These are phyloP conservation scores for Pteropus alecto DNA, from an alignment of 2,113 vertebrate species.

Conservation along the genomic window DNA sequence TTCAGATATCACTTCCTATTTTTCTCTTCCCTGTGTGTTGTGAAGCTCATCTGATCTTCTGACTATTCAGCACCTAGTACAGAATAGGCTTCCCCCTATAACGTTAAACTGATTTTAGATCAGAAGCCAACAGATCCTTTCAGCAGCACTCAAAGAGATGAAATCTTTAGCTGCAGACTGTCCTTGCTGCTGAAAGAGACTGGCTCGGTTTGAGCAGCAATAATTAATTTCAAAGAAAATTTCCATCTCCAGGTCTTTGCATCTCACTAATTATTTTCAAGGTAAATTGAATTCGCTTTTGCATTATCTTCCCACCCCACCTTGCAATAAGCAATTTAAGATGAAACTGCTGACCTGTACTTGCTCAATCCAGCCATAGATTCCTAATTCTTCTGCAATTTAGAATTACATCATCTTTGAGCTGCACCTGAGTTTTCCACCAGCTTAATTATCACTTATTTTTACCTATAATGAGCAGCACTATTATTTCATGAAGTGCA, in stretches of 20 bases:
- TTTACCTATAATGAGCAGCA: neutral
- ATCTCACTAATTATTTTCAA: constrained; percentile 68
- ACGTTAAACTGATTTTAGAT: neutral
- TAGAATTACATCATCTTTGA: neutral
- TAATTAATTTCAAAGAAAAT: constrained; percentile 53
- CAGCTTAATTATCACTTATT: neutral
- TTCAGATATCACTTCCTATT: neutral
- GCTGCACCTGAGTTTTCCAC: neutral
- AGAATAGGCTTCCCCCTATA: neutral
- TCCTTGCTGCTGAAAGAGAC: neutral
- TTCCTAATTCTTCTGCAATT: constrained; percentile 1
- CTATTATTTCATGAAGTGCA: neutral
- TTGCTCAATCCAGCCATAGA: neutral
- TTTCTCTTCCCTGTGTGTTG: neutral
- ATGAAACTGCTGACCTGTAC: constrained; percentile 46
- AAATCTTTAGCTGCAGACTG: neutral
- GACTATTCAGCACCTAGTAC: neutral
- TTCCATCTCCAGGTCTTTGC: constrained; percentile 48
- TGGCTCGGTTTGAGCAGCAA: constrained; percentile 36
- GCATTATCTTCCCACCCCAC: neutral
- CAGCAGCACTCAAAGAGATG: neutral
- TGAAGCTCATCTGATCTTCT: neutral
- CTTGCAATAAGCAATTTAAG: constrained; percentile 46
- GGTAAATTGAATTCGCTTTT: constrained; percentile 64
- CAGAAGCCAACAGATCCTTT: neutral